These are phyloP conservation scores for Pelecanoides urinatrix DNA, from an alignment of 2,113 vertebrate species.

Conservation along the genomic window DNA sequence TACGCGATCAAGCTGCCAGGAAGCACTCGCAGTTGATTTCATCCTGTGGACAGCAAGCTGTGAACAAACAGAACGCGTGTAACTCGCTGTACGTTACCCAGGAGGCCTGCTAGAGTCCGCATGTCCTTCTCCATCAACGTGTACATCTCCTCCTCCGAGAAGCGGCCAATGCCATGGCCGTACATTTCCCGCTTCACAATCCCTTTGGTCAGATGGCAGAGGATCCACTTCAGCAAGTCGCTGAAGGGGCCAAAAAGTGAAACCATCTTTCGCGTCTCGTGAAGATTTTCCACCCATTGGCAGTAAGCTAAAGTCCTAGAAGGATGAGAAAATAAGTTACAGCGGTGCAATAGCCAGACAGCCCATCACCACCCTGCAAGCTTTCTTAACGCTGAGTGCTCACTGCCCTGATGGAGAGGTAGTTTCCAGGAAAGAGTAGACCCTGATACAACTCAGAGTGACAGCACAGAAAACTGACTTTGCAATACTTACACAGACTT, in stretches of 20 bases:
- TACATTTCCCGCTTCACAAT: constrained; percentile 96
- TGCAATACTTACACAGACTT: neutral
- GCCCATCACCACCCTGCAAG: neutral
- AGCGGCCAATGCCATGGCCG: constrained; percentile 93
- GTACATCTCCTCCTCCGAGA: constrained; percentile 93
- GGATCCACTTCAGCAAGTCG: constrained; percentile 90
- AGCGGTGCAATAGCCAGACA: neutral
- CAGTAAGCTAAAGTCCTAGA: constrained; percentile 93
- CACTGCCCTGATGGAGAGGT: neutral
- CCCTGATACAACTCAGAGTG: neutral
- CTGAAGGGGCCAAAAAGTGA: constrained; percentile 90
- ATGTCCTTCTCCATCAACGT: constrained; percentile 97
- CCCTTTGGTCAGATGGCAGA: constrained; percentile 90
- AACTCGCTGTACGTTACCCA: constrained; percentile 77
- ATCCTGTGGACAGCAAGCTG: neutral
- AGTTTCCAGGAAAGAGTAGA: neutral
- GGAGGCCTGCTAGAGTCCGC: constrained; percentile 89
- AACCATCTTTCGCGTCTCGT: constrained; percentile 91
- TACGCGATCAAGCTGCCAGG: neutral
- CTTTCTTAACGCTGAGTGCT: accelerated
- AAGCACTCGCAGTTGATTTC: neutral
- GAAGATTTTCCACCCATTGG: constrained; percentile 97
- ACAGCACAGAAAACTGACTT: neutral
- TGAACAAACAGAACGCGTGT: neutral
- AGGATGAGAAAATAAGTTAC: constrained; percentile 43